Conservation (phyloP, 2,113 vertebrate genomes). For the Vicugna pacos region DNA sequence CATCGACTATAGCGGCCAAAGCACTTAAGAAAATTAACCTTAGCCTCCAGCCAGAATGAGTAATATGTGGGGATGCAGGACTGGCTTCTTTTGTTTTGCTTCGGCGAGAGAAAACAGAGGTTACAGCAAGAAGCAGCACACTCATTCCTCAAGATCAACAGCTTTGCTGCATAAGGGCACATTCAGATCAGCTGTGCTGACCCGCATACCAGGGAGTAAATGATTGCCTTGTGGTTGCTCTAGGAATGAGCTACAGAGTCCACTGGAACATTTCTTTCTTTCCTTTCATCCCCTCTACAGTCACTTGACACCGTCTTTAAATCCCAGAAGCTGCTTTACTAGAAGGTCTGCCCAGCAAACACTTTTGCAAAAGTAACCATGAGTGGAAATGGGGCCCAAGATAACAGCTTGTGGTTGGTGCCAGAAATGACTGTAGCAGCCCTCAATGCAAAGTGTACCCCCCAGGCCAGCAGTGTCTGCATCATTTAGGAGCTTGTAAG, state of each 20-base stretch:
- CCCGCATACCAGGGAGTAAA: accelerated
- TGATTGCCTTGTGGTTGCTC: background rate
- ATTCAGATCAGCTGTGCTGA: background rate
- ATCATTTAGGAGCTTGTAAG: background rate
- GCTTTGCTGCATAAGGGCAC: background rate
- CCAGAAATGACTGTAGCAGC: background rate
- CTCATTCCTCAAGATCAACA: background rate
- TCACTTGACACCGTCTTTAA: background rate
- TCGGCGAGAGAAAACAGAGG: slow-evolving; percentile 40
- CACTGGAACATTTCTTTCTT: background rate
- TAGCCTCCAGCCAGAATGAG: background rate
- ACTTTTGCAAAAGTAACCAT: background rate
- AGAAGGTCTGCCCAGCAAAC: background rate
- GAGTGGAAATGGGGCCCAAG: background rate
- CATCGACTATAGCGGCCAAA: slow-evolving; percentile 48
- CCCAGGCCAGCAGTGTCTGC: background rate
- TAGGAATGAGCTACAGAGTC: accelerated
- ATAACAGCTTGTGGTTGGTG: background rate
- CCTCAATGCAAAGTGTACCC: background rate
- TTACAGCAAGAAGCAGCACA: background rate
- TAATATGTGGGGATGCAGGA: background rate
- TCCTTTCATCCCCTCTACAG: background rate
- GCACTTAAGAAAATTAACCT: slow-evolving; percentile 68
- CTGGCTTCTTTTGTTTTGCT: slow-evolving; percentile 24
- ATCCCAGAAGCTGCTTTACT: background rate